These are phyloP conservation scores for Ernsta delagoae DNA, from an alignment of 2,888 invertebrate species.

Conservation along the genomic window DNA sequence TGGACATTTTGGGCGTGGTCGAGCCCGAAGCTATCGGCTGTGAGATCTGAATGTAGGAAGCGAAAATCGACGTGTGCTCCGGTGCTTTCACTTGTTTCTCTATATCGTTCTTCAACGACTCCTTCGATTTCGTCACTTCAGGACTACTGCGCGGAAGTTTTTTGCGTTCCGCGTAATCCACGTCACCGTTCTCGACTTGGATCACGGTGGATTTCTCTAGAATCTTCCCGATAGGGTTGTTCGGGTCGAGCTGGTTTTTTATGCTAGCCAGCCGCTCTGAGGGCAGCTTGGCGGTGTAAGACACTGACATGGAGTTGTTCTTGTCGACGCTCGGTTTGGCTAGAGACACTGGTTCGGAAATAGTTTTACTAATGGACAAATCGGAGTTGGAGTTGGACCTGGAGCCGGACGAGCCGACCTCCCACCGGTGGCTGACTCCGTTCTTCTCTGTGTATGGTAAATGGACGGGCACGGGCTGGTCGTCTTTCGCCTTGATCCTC, in stretches of 20 bases:
- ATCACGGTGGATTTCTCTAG: conserved; percentile 81
- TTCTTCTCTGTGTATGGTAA: conserved; percentile 74
- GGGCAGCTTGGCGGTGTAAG: conserved; percentile 68
- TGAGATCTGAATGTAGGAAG: conserved; percentile 85
- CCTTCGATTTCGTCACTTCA: conserved; percentile 52
- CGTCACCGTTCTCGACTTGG: conserved; percentile 74
- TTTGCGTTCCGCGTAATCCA: conserved; percentile 56
- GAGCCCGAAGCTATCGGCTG: conserved; percentile 78
- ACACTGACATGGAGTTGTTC: conserved; percentile 64
- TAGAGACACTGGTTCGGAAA: conserved; percentile 72
- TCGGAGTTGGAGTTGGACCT: conserved; percentile 74
- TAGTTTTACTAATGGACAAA: conserved; percentile 75
- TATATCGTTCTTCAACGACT: conserved; percentile 68
- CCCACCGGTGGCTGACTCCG: conserved; percentile 64
- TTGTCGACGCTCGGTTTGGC: conserved; percentile 66
- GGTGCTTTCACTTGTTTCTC: conserved; percentile 76
- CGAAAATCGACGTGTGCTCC: conserved; percentile 85
- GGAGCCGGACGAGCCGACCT: conserved; percentile 62
- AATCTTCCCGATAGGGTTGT: conserved; percentile 81
- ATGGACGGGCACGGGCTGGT: conserved; percentile 77
- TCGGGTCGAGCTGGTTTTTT: conserved; percentile 79
- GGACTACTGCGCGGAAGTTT: conserved; percentile 54
- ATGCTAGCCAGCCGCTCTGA: conserved; percentile 75
- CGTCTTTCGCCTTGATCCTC: conserved; percentile 68
- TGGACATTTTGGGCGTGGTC: conserved; percentile 56